phyloP scores from a whole-genome alignment of 2,888 invertebrate species.

The Morpho helenor region DNA sequence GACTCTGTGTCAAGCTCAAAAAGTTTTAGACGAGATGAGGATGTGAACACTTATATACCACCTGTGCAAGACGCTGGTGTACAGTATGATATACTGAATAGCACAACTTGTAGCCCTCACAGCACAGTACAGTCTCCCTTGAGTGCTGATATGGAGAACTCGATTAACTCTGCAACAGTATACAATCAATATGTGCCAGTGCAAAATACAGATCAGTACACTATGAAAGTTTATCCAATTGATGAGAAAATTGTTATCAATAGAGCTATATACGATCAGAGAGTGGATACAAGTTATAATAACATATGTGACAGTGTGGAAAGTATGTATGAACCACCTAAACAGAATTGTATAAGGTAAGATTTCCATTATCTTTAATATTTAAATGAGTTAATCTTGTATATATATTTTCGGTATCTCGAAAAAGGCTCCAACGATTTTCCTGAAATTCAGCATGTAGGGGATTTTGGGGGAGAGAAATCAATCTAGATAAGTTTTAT shows the following conservation, averaged over 20 bases:
- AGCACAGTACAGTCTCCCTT: slow-evolving; percentile 61
- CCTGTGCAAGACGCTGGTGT: slow-evolving; percentile 43
- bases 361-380: not conserved
- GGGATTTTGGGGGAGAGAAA: too few relatives aligned
- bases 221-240: slow-evolving; percentile 59
- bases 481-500: too few relatives aligned
- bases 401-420: too few relatives aligned
- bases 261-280: slow-evolving; percentile 51
- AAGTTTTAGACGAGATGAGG: slow-evolving; percentile 73
- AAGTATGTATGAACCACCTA: slow-evolving; percentile 50
- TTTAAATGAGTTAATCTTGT: too few relatives aligned
- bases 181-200: slow-evolving; percentile 43
- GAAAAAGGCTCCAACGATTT: too few relatives aligned
- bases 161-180: slow-evolving; percentile 48
- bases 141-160: slow-evolving; percentile 53
- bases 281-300: slow-evolving; percentile 41
- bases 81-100: slow-evolving; percentile 61
- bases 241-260: slow-evolving; percentile 59
- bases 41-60: slow-evolving; percentile 33
- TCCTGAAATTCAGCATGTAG: too few relatives aligned
- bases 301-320: slow-evolving; percentile 56
- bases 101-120: slow-evolving; percentile 66
- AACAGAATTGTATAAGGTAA: slow-evolving; percentile 66
- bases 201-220: slow-evolving; percentile 43
- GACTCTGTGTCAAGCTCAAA: slow-evolving; percentile 76